Base-by-base conservation (phyloP, 2,888 invertebrate species). In the Tipula vernalis region DNA sequence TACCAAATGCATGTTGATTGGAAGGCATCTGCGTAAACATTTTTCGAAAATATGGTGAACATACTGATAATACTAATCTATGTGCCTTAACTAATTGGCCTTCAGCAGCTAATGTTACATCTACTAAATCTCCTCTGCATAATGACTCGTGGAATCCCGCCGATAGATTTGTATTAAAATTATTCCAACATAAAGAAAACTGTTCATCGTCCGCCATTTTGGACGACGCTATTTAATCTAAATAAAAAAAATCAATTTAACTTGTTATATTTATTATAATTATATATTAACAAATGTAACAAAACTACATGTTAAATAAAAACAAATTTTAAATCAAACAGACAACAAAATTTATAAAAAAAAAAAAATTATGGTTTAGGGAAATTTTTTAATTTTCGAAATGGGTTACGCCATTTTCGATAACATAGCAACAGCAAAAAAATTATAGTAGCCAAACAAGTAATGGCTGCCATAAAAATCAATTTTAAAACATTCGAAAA, bases 121-220 rank as follows among this genome's bases (percentile, higher is more conserved):
- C 95, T 89, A 95, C 95, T 89, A 95, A 91, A 91, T 94, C 94
- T 88, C 94, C 95, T 91, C 94, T 94, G 90, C 94, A 94, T 91
- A 95, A 91, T 90, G 95, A 93, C 91, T 94, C 94, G 89, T 95
- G 95, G 91, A 95, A 95, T 89, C 95, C 95, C 91, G 94, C 94
- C 88, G 95, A 94, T 92, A 95, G 93, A 90, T 95, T 95, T 88
- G 94, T 94, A 92, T 94, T 95, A 92, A 95, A 95, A 92, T 95
- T 95, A 92, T 95, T 95, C 95, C 95, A 95, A 92, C 95, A 94
- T 92, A 95, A 92, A 91, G 95, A 95, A 92, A 94, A 94, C 91
- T 94, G 94, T 92, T 94, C 94, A 93, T 94, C 94, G 92, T 94
- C 94, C 94, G 94, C 94, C 94, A 94, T 94, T 91, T 93, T 94